Percentiles rank a stretch among this genome's conserved stretches.
phyloP scores from a whole-genome alignment of 2,113 vertebrate species.

The Lepisosteus oculatus region DNA sequence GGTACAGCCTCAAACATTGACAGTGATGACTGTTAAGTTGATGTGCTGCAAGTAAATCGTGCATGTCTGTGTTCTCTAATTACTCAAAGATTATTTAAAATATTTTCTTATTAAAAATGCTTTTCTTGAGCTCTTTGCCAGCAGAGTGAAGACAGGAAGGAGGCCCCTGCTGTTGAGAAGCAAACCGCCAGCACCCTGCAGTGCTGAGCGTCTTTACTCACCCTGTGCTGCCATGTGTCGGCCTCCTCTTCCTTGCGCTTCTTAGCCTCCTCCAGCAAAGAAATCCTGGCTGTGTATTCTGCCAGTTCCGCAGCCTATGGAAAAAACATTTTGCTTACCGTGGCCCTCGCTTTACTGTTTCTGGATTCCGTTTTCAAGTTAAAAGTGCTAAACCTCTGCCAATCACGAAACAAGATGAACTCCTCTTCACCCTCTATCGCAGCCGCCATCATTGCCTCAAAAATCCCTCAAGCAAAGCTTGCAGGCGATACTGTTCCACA shows the following conservation, averaged over 20 bases:
- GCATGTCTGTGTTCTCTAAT: no score
- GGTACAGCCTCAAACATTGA: no score
- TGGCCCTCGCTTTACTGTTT: background rate
- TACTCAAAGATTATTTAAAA: no score
- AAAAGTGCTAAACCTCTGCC: no score
- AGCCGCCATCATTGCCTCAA: background rate
- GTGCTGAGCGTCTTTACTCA: constrained; percentile 58
- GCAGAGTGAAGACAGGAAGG: no score
- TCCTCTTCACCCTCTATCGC: background rate
- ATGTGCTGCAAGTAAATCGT: no score
- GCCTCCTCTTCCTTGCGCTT: constrained; percentile 84
- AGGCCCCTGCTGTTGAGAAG: no score
- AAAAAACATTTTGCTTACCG: background rate
- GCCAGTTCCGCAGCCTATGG: constrained; percentile 83
- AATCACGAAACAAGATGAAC: no score
- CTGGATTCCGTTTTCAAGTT: background rate
- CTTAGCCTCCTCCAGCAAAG: constrained; percentile 81
- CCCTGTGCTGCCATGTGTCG: constrained; percentile 82
- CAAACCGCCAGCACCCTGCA: background rate
- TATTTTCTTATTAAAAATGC: no score
- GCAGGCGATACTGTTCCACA: background rate
- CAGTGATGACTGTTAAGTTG: no score
- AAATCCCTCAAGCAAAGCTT: no score
- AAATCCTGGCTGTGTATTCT: constrained; percentile 83
- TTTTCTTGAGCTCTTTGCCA: no score